These are phyloP conservation scores for Oncorhynchus gorbuscha DNA, from an alignment of 2,113 vertebrate genomes.

Conservation along the genomic window DNA sequence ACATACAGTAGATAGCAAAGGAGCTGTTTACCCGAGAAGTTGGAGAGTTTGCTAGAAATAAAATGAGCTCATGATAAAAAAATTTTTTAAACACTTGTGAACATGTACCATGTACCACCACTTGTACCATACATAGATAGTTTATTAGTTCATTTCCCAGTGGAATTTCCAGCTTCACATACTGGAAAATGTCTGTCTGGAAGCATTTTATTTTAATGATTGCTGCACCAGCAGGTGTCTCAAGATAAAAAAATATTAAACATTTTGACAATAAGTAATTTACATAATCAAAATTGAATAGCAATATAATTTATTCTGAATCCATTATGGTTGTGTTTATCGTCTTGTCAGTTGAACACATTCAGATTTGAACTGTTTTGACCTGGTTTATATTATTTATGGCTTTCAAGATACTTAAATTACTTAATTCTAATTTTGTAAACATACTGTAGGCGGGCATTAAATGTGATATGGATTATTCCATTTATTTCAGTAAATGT, in stretches of 20 bases:
- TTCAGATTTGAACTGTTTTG: too few species aligned
- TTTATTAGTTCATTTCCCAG: background rate
- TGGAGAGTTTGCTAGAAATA: background rate
- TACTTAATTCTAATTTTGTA: background rate
- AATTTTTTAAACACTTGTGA: background rate
- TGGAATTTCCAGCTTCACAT: background rate
- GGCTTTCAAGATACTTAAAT: too few species aligned
- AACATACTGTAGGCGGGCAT: constrained; percentile 54
- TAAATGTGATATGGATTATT: constrained; percentile 30
- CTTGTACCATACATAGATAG: too few species aligned
- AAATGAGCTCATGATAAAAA: background rate
- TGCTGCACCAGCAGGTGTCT: too few species aligned
- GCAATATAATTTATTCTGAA: background rate
- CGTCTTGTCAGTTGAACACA: background rate
- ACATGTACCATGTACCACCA: background rate
- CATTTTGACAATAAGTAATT: too few species aligned
- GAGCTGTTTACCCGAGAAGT: background rate
- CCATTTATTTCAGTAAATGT: too few species aligned
- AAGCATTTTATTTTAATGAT: background rate
- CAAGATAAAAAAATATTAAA: too few species aligned
- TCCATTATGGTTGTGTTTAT: background rate
- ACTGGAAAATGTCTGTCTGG: background rate
- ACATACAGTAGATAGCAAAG: background rate
- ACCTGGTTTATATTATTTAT: too few species aligned
- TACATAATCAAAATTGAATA: too few species aligned